These are phyloP conservation scores for Gila robusta DNA, from an alignment of 2,797 vertebrate genomes.

Conservation along the genomic window DNA sequence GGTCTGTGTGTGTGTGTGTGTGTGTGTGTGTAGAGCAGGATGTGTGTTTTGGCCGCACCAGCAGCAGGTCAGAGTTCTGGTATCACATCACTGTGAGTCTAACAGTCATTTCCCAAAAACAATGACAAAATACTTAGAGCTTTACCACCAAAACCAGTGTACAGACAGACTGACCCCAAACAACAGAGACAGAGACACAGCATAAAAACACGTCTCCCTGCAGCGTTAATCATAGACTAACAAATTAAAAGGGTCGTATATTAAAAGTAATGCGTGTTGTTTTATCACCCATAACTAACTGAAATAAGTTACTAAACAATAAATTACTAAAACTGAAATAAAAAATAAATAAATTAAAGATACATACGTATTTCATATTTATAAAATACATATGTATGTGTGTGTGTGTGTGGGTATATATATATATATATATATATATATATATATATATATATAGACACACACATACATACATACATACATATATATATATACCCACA, in stretches of 20 bases:
- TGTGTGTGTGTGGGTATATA: background rate
- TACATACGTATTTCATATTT: no score
- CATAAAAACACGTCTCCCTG: slow-evolving; percentile 27
- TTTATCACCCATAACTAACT: background rate
- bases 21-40: slow-evolving; percentile 9
- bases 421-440: background rate
- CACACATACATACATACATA: background rate
- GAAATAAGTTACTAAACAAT: background rate
- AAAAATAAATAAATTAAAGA: no score
- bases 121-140: slow-evolving; percentile 51
- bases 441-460: background rate
- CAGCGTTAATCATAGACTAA: background rate
- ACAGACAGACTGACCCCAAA: slow-evolving; percentile 50
- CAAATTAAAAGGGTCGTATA: background rate
- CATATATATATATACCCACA: background rate
- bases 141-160: slow-evolving; percentile 24
- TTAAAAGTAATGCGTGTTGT: background rate
- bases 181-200: slow-evolving; percentile 1
- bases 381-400: no score
- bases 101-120: slow-evolving; percentile 57
- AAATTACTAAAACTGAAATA: no score
- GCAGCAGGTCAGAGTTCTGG: slow-evolving; percentile 53
- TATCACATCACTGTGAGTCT: slow-evolving; percentile 55
- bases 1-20: background rate
- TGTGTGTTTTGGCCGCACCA: slow-evolving; percentile 36